phyloP scores from a whole-genome alignment of 2,888 invertebrate genomes.

The Nyleta sp. region DNA sequence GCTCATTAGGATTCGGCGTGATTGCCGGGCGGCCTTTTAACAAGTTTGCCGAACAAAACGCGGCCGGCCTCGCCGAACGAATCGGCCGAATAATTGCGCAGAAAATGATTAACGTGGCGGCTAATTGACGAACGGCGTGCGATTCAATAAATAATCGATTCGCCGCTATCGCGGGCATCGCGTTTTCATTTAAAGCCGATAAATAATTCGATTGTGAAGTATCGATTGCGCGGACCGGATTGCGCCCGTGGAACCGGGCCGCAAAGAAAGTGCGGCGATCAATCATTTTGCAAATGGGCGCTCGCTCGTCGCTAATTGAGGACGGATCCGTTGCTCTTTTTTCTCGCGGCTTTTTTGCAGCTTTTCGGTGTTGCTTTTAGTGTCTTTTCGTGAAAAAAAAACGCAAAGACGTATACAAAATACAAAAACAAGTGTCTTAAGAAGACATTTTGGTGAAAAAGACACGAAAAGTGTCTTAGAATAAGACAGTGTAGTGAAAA shows the following conservation, averaged over 20 bases:
- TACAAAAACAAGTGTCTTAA: no score
- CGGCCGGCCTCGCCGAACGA: no score
- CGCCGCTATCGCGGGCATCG: no score
- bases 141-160: no score
- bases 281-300: conserved; percentile 52
- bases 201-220: conserved; percentile 52
- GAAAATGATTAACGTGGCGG: conserved; percentile 38
- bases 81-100: conserved; percentile 13
- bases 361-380: no score
- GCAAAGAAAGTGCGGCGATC: conserved; percentile 40
- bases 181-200: conserved; percentile 31
- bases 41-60: not conserved
- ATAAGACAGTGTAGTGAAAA: no score
- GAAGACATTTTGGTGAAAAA: no score
- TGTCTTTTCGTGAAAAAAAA: no score
- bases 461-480: no score
- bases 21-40: not conserved
- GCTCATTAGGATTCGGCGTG: conserved; percentile 8
- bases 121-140: conserved; percentile 36
- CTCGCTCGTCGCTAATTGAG: not conserved
- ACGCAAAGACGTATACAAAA: no score
- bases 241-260: conserved; percentile 30
- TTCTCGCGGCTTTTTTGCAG: no score
- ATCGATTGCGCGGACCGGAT: conserved; percentile 47
- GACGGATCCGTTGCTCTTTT: no score